Evolutionary conservation across 2,797 vertebrate species (phyloP), one percentile per base, ranked within the genome.

Genomic region (Bucorvus abyssinicus): DNA sequence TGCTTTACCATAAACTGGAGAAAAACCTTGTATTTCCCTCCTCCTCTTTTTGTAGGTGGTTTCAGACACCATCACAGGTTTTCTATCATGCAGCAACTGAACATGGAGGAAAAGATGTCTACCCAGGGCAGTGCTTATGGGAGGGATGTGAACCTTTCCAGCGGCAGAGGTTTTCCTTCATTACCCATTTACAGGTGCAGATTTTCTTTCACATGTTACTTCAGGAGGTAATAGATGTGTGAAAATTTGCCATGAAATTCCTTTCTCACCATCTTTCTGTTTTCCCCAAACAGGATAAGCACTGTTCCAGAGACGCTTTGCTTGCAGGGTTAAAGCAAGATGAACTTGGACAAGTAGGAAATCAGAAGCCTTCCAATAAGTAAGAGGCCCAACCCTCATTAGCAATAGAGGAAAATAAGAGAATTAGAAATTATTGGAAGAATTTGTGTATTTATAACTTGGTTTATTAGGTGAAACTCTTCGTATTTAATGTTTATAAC

Each of bases 281-380:
- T 87, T 89, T 64, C 52, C 56, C 73, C 87, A 89, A 93, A 91
- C 97, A 99, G 99, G 99, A 99, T 98, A 99, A 99, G 93, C 99
- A 99, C 98, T 99, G 99, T 98, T 99, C 99, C 96, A 98, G 99
- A 98, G 99, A 99, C 86, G 99, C 99, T 97, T 98, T 99, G 96
- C 98, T 99, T 96, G 99, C 99, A 93, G 99, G 97, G 97, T 98
- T 99, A 97, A 99, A 99, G 96, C 98, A 99, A 96, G 99, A 99
- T 97, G 99, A 99, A 96, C 98, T 98, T 95, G 98, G 98, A 59
- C 99, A 99, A 98, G 98, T 97, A 98, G 98, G 99, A 98, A 99
- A 97, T 98, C 99, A 98, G 96, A 98, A 99, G 97, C 97, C 98
- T 98, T 98, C 99, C 98, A 99, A 97, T 96, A 98, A 99, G 99